phyloP scores from a whole-genome alignment of 2,888 invertebrate genomes.

The Pteria penguin region DNA sequence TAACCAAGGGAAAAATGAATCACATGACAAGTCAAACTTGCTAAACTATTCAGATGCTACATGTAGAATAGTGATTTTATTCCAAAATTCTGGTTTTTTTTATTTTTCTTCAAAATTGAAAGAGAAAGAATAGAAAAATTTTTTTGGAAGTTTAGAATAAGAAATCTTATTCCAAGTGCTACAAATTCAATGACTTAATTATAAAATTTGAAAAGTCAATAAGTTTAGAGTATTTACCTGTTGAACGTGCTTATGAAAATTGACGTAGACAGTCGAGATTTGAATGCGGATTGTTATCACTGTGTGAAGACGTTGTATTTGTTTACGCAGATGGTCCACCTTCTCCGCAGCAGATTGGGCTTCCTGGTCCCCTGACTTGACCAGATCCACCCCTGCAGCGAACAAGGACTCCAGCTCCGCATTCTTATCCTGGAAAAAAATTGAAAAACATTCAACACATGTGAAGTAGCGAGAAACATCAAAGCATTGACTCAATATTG shows the following conservation, averaged over 20 bases:
- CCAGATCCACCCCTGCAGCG: slow-evolving; percentile 84
- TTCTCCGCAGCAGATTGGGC: slow-evolving; percentile 76
- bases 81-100: no score
- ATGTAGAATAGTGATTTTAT: no score
- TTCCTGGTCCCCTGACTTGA: slow-evolving; percentile 85
- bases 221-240: slow-evolving; percentile 77
- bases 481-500: no score
- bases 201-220: background rate
- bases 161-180: background rate
- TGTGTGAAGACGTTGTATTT: slow-evolving; percentile 78
- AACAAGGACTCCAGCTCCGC: slow-evolving; percentile 85
- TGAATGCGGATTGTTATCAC: slow-evolving; percentile 83
- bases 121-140: background rate
- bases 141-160: no score
- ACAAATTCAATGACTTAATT: background rate
- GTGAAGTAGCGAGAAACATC: no score
- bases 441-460: no score
- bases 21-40: no score
- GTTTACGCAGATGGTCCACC: slow-evolving; percentile 75
- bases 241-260: slow-evolving; percentile 87
- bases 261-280: slow-evolving; percentile 85
- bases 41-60: no score
- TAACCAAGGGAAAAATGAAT: no score
- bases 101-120: no score
- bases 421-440: slow-evolving; percentile 74